Percentiles rank a stretch among this genome's conserved stretches.
Conservation (phyloP, 2,888 invertebrate genomes). For the Chymomyza amoena region DNA sequence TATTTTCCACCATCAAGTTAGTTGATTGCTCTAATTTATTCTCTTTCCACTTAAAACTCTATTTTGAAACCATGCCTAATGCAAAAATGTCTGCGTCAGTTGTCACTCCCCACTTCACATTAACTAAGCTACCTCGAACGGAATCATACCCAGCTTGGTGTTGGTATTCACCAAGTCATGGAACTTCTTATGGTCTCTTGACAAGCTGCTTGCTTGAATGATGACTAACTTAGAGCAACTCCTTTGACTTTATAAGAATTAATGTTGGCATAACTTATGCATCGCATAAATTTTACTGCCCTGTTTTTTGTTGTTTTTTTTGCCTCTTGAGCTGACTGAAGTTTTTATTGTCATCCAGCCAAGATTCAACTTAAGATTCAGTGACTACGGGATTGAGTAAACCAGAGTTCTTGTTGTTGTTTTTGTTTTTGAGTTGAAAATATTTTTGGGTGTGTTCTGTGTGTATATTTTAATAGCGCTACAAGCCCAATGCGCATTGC, state of each 20-base stretch:
- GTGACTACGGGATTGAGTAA: background rate
- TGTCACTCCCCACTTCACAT: no score
- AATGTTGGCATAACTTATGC: slow-evolving; percentile 60
- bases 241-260: background rate
- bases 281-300: slow-evolving; percentile 66
- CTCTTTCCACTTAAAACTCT: no score
- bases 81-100: no score
- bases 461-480: slow-evolving; percentile 64
- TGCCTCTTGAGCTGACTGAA: background rate
- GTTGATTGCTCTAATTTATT: no score
- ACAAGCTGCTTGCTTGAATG: background rate
- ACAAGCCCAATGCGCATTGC: slow-evolving; percentile 27
- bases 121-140: no score
- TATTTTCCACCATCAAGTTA: no score
- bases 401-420: slow-evolving; percentile 18
- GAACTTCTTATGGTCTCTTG: background rate
- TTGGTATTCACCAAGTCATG: background rate
- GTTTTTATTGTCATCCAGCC: background rate
- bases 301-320: slow-evolving; percentile 24
- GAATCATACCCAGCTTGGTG: no score
- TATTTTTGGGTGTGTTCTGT: slow-evolving; percentile 70
- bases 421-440: slow-evolving; percentile 1
- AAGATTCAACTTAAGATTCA: background rate
- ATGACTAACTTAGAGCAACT: background rate
- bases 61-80: no score